Base-by-base conservation (phyloP, 2,888 invertebrate species). In the Tipula helvola region DNA sequence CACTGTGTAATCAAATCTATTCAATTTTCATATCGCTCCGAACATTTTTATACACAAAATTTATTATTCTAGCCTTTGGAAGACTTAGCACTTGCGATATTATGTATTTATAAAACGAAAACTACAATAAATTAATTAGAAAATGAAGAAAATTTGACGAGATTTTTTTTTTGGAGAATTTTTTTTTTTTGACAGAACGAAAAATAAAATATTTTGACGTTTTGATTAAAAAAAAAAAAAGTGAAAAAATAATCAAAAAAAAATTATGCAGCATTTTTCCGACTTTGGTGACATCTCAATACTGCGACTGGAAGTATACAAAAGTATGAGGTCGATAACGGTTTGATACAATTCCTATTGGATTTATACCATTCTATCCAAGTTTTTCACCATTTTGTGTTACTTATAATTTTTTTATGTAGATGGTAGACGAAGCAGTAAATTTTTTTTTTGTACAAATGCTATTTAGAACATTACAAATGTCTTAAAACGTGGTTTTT, bases 121-220 rank as follows among this genome's bases (percentile, higher is more conserved):
- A 16, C 1, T 57, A 8, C 71, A 28, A 28, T 18, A 71, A 71
- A 71, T 57, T 57, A 71, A 71, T 71, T 71, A 28, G 10, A 71
- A 71, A 71, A 28, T 10, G 28, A 71, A 18, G 28, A 71, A 71
- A 84, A 16, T 36, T 36, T 36, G 16, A 83, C 28, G 36, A 36
- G 28, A 83, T 83, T 83, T 84, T 84, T 84, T 84, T 84, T 84
- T 84, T 84, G 16, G 84, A 39, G 16, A 39, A 84, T n/a, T 39
- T 39, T 36, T 39, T 36, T 36, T 71, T 84, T 84, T 36, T 84
- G 84, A 71, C 71, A 71, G 71, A 71, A 71, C 71, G 71, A 71
- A 28, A 28, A 39, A 39, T 84, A 84, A 83, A 83, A 83, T 83
- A 39, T 84, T 84, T 84, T 84, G 84, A 84, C 84, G 84, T 84